These are phyloP conservation scores for Chascanopsetta lugubris DNA, from an alignment of 2,113 vertebrate genomes.

Conservation along the genomic window DNA sequence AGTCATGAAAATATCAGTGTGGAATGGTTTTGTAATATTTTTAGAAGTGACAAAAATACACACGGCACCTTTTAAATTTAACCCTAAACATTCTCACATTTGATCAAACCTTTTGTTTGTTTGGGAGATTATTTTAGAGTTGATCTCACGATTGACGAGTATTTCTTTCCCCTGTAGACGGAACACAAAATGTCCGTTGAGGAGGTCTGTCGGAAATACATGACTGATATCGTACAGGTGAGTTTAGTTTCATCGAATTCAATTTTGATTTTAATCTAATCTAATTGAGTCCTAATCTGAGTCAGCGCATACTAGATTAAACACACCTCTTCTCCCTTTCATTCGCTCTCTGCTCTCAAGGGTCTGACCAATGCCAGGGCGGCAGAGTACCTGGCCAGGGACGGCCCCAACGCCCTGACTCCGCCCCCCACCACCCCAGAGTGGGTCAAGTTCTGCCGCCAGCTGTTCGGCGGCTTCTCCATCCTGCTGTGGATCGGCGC, in stretches of 20 bases:
- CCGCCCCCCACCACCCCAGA: conserved; percentile 92
- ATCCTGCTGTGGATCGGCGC: conserved; percentile 93
- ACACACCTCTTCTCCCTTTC: background rate
- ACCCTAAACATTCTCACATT: too few species aligned
- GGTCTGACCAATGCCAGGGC: conserved; percentile 91
- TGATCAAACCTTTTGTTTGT: too few species aligned
- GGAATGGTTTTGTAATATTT: too few species aligned
- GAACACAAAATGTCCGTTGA: conserved; percentile 96
- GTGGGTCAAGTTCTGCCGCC: conserved; percentile 94
- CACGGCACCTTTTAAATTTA: too few species aligned
- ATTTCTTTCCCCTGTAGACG: conserved; percentile 75
- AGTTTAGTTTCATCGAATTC: background rate
- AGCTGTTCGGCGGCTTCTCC: conserved; percentile 93
- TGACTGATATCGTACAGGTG: conserved; percentile 91
- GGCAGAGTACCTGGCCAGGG: conserved; percentile 88
- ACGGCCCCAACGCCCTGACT: conserved; percentile 90
- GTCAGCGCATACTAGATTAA: background rate
- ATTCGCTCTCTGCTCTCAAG: conserved; percentile 55
- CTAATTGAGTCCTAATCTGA: background rate
- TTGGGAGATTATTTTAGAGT: background rate
- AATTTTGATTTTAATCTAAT: background rate
- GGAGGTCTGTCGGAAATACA: conserved; percentile 90
- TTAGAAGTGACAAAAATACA: too few species aligned
- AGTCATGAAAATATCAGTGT: too few species aligned
- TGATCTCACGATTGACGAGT: background rate